phyloP scores from a whole-genome alignment of 2,888 invertebrate genomes.

The Xestia c-nigrum region DNA sequence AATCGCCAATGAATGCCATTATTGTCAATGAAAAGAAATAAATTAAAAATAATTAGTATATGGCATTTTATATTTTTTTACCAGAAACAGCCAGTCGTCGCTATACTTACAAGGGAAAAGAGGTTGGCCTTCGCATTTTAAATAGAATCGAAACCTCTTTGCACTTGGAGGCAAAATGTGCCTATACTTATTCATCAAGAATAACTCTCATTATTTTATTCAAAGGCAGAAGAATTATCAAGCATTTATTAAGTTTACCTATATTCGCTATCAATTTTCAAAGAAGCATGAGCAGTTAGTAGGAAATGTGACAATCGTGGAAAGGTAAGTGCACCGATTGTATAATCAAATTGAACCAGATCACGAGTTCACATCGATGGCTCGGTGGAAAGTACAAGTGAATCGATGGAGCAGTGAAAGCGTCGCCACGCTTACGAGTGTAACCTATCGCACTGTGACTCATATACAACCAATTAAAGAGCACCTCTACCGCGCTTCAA shows the following conservation, averaged over 20 bases:
- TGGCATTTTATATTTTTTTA: neutral
- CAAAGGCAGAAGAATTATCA: neutral
- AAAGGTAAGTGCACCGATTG: slow-evolving; percentile 52
- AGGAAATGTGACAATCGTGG: slow-evolving; percentile 25
- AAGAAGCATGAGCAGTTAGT: neutral
- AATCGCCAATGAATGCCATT: neutral
- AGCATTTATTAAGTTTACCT: neutral
- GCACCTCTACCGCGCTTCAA: slow-evolving; percentile 29
- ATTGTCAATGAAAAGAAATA: neutral
- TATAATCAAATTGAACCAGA: slow-evolving; percentile 68
- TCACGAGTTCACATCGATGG: slow-evolving; percentile 56
- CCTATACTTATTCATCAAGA: neutral
- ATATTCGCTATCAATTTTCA: slow-evolving; percentile 20
- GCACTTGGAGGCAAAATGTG: neutral
- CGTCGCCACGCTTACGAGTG: slow-evolving; percentile 56
- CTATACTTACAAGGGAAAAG: neutral
- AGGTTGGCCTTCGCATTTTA: neutral
- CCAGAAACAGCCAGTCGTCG: neutral
- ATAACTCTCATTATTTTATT: neutral
- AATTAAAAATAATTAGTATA: neutral
- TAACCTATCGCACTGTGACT: slow-evolving; percentile 69
- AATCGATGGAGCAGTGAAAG: slow-evolving; percentile 74
- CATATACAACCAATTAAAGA: slow-evolving; percentile 51
- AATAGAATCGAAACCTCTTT: neutral
- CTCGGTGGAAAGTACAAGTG: slow-evolving; percentile 70